These are phyloP conservation scores for Pseudomugil gertrudae DNA, from an alignment of 2,797 vertebrate species.

Conservation along the genomic window DNA sequence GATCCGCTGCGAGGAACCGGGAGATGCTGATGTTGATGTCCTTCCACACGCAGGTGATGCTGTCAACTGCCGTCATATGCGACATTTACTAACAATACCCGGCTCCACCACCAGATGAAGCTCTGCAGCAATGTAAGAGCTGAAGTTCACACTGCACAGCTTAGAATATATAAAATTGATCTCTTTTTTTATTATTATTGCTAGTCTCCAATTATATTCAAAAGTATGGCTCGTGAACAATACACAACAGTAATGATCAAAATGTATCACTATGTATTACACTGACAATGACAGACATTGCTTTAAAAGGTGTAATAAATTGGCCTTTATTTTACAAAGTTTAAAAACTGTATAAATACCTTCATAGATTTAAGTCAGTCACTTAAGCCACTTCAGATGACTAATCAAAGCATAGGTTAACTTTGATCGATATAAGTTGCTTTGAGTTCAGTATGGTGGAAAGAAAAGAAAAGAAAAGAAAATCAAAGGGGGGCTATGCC, in stretches of 20 bases:
- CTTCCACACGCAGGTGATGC: slow-evolving; percentile 16
- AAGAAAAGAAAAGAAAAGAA: too few species aligned
- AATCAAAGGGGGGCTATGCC: too few species aligned
- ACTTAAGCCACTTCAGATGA: too few species aligned
- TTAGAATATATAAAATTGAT: too few species aligned
- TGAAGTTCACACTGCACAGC: not conserved
- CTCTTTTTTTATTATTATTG: too few species aligned
- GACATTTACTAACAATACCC: not conserved
- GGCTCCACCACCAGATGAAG: slow-evolving; percentile 34
- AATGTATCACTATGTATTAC: not conserved
- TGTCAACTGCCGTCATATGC: slow-evolving; percentile 35
- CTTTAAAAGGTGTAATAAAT: too few species aligned
- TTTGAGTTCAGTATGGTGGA: too few species aligned
- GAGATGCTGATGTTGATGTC: slow-evolving; percentile 38
- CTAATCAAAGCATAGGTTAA: too few species aligned
- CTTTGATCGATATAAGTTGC: too few species aligned
- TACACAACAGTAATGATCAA: not conserved
- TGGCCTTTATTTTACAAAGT: not conserved
- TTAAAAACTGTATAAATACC: too few species aligned
- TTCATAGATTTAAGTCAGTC: not conserved
- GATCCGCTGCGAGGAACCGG: slow-evolving; percentile 16
- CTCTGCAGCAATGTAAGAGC: not conserved
- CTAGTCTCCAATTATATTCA: not conserved
- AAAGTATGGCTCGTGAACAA: not conserved
- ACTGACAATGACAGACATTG: not conserved